Base-by-base conservation (phyloP, 2,113 vertebrate species). In the Condylura cristata region DNA sequence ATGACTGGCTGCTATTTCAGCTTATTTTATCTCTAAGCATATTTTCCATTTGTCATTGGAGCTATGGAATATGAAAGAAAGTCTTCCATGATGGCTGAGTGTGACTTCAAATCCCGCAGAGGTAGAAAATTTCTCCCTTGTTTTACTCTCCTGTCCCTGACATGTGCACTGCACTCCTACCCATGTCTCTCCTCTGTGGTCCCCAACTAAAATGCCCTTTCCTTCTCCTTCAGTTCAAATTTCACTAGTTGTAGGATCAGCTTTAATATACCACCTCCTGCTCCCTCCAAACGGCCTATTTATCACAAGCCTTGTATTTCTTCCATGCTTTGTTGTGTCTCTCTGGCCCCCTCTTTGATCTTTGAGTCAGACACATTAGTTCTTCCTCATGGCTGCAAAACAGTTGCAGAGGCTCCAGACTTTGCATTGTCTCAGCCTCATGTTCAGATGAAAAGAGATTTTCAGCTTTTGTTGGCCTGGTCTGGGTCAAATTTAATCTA, bases 371-470 rank as follows among this genome's bases (percentile, higher is more conserved):
- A 82, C 32, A 71, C 44, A n/a, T 14, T 14, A 44, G 22, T 17
- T 20, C 6, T 93, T 75, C 74, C 79, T 93, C 51, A 22, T 48
- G 17, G 63, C 72, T 80, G 48, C 65, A 75, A 91, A 95, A 61
- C 63, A 46, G 84, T 41, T 71, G 60, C 60, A 48, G 66, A 13
- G 17, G 44, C 66, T 61, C 78, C 78, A 61, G 70, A 37, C 66
- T 7, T 72, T 65, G 20, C 34, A 68, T 24, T 34, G 1, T 41
- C 44, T 81, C 20, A 51, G 58, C 28, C 58, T 74, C 20, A 5
- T n/a, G 12, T 60, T 20, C 65, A 91, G 30, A 90, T 8, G 28
- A 30, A 82, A 81, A 92, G 63, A 75, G 74, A 87, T 10, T 66
- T 60, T 86, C 74, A 82, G 61, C 24, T 87, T 76, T 82, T 39